Base-by-base conservation (phyloP, 2,888 invertebrate genomes). In the Coleophora flavipennella region DNA sequence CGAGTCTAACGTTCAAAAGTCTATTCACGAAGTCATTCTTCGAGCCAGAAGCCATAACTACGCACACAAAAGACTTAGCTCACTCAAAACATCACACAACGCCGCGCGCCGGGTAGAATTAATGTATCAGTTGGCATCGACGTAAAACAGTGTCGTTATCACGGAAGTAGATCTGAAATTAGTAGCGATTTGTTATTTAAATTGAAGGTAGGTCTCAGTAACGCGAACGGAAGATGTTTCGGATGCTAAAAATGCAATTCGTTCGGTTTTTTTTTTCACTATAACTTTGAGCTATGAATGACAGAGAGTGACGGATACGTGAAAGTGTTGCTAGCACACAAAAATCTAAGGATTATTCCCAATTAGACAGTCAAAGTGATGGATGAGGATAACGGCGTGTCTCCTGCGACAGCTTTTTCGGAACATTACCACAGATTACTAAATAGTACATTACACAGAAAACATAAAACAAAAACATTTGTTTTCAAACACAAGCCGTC, bases 1-100 rank as follows among this genome's bases (percentile, higher is more conserved):
- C 81, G 39, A 81, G 53, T 47, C 77, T 63, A 44, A 77, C 61
- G 48, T 71, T 78, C 44, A 75, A 45, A 42, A 80, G 49, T 53
- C 83, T 72, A 54, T 73, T 71, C 32, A 76, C 70, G 52, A 79
- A 66, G 57, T 81, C 75, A 62, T 81, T 83, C 53, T 76, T 78
- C 36, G 77, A 79, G 40, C 66, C 68, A 49, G 81, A 79, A 61
- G 81, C 77, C 84, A 84, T 83, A 51, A 45, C 51, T 59, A 43
- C 46, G 27, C 43, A 42, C 52, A 26, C 26, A 37, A 26, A 8
- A 35, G 1, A 25, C 29, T 26, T 26, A 9, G 2, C 49, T 58
- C 40, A 66, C 52, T 44, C 42, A 42, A 48, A 51, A 58, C 73
- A 74, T 68, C 49, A 69, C 68, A 65, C 38, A 53, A 49, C 32